These are phyloP conservation scores for Cyclopterus lumpus DNA, from an alignment of 2,797 vertebrate species.

Conservation along the genomic window DNA sequence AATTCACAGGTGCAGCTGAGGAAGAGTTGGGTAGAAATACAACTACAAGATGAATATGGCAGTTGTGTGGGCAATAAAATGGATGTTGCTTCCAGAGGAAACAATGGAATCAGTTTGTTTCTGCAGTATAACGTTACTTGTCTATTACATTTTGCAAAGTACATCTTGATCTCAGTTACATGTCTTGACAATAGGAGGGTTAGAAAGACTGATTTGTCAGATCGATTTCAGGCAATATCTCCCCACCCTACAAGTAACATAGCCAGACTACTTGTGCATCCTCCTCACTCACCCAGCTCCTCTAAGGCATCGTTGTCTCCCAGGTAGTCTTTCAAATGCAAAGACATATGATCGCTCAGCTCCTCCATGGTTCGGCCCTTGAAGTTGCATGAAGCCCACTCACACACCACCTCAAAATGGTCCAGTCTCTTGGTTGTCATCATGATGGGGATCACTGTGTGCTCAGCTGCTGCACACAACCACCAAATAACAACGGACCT, in stretches of 20 bases:
- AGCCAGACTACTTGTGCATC: not conserved
- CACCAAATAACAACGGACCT: conserved; percentile 3
- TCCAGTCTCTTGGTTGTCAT: conserved; percentile 79
- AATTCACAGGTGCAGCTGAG: not conserved
- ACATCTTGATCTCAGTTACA: not conserved
- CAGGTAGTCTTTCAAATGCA: conserved; percentile 78
- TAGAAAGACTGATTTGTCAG: not conserved
- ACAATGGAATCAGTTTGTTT: not conserved
- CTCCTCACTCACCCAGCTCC: conserved; percentile 81
- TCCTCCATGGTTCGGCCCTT: conserved; percentile 77
- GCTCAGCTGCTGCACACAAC: not conserved
- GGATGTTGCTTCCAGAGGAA: not conserved
- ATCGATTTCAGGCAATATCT: not conserved
- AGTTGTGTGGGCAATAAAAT: not conserved
- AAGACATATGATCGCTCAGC: conserved; percentile 80
- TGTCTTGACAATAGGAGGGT: not conserved
- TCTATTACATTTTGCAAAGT: not conserved
- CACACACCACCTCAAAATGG: conserved; percentile 74
- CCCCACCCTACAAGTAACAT: not conserved
- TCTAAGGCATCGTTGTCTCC: conserved; percentile 84
- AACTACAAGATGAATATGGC: not conserved
- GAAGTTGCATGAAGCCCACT: conserved; percentile 81
- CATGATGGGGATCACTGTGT: conserved; percentile 14
- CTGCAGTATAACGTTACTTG: not conserved
- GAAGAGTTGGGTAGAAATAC: not conserved